Base-by-base conservation (phyloP, 2,797 vertebrate species). In the Kryptolebias ocellatus region DNA sequence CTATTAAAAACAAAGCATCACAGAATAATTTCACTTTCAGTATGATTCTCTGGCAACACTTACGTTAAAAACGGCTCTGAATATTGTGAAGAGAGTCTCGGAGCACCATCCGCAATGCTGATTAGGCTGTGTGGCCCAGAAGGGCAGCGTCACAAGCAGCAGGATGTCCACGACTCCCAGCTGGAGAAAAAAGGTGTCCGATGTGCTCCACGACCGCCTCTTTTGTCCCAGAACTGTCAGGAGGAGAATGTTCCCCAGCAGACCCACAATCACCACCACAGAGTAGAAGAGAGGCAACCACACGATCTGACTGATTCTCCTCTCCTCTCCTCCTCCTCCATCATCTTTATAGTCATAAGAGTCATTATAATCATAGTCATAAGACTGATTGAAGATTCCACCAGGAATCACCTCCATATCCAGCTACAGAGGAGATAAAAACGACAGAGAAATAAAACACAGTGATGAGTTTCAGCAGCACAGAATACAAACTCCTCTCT, bases 141-240 rank as follows among this genome's bases (percentile, higher is more conserved):
- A 65, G 0, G 95, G 95, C 52, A 96, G 79, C 0, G 93, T 95
- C 0, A 92, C 0, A 63, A 97, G 89, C 53, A 98, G 90, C 15
- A 96, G 84, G 10, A 87, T 1, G 3, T 98, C 95, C 0, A 90
- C 82, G 0, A 94, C 0, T 0, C 89, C 84, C 78, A 95, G 72
- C 71, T 96, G 84, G 20, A 96, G 75, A 62, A 96, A 67, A 20
- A 96, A 95, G 31, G 71, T 91, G 78, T 96, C 95, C 0, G 91
- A 95, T n/a, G 89, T 70, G 2, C 82, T 90, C 86, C 94, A 92
- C 37, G 15, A 53, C 0, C 18, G 74, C 52, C 73, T 87, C 64
- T 86, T 92, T 27, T 69, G 78, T 53, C 80, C 78, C 69, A 96
- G 82, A 52, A 94, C 81, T 0, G 14, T 64, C 1, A 93, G 78